Evolutionary conservation across 2,888 invertebrate species (phyloP).

Genomic region (Antitype chi): DNA sequence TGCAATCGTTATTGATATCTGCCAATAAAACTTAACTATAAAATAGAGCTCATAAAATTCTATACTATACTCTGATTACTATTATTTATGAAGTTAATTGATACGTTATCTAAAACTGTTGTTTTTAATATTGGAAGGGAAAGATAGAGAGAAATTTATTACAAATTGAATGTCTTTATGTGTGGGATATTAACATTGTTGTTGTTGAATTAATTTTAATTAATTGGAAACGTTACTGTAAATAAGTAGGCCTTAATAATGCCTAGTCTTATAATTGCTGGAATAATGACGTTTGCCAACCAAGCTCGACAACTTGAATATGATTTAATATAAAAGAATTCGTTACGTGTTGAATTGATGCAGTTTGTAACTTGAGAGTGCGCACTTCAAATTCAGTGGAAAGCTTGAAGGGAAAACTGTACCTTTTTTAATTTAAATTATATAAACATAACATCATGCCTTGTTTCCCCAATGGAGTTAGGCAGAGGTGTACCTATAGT

Average conservation of each 20-base stretch:
- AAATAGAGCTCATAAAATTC: slow-evolving; percentile 54
- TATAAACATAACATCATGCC: background rate
- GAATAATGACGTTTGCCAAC: slow-evolving; percentile 1
- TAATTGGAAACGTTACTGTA: slow-evolving; percentile 19
- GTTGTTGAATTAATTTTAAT: slow-evolving; percentile 28
- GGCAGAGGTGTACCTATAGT: no score
- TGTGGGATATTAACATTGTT: slow-evolving; percentile 20
- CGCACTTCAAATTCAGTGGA: slow-evolving; percentile 9
- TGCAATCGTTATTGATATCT: slow-evolving; percentile 57
- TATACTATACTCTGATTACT: slow-evolving; percentile 46
- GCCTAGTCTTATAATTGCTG: slow-evolving; percentile 2
- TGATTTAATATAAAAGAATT: slow-evolving; percentile 26
- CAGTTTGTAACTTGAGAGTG: slow-evolving; percentile 21
- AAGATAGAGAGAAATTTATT: slow-evolving; percentile 33
- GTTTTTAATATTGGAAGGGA: slow-evolving; percentile 28
- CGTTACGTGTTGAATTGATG: slow-evolving; percentile 13
- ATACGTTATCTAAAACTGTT: slow-evolving; percentile 56
- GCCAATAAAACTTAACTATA: slow-evolving; percentile 55
- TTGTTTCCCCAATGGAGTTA: no score
- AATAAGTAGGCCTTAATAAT: slow-evolving; percentile 1
- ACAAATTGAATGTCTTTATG: slow-evolving; percentile 39
- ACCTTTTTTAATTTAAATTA: background rate
- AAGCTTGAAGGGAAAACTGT: slow-evolving; percentile 11
- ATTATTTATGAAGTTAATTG: slow-evolving; percentile 57
- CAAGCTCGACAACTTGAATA: slow-evolving; percentile 1